These are phyloP conservation scores for Sialis lutaria DNA, from an alignment of 2,888 invertebrate species.

Conservation along the genomic window DNA sequence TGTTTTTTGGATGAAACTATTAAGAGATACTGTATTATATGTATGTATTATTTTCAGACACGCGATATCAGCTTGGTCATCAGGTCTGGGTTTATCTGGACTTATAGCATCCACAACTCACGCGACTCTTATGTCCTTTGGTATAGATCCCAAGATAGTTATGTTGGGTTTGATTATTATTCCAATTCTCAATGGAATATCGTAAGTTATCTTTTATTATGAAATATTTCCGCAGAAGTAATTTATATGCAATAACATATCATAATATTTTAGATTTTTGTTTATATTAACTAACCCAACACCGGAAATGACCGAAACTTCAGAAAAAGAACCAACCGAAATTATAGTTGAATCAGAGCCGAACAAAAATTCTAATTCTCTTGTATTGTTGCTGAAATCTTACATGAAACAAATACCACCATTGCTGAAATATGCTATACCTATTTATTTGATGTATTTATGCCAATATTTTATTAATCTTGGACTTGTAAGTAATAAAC, in stretches of 20 bases:
- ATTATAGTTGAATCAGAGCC: no score
- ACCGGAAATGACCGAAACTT: no score
- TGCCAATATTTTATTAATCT: constrained; percentile 68
- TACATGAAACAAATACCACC: constrained; percentile 18
- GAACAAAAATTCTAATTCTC: no score
- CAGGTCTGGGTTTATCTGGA: constrained; percentile 64
- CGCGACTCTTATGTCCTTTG: constrained; percentile 36
- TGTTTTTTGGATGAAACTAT: no score
- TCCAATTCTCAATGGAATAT: constrained; percentile 37
- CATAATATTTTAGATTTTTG: no score
- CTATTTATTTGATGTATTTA: constrained; percentile 48
- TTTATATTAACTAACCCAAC: no score
- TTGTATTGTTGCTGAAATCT: no score
- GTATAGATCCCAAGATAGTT: constrained; percentile 33
- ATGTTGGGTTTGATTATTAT: constrained; percentile 47
- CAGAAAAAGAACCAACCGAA: no score
- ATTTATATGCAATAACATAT: no score
- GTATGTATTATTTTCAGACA: constrained; percentile 25
- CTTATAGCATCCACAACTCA: constrained; percentile 53
- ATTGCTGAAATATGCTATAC: constrained; percentile 47
- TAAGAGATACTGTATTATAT: no score
- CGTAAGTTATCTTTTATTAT: constrained; percentile 17
- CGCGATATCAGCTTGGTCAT: constrained; percentile 56
- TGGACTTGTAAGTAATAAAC: constrained; percentile 39
- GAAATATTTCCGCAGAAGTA: no score